phyloP scores from a whole-genome alignment of 1,140 invertebrate species.

The Drosophila hydei region DNA sequence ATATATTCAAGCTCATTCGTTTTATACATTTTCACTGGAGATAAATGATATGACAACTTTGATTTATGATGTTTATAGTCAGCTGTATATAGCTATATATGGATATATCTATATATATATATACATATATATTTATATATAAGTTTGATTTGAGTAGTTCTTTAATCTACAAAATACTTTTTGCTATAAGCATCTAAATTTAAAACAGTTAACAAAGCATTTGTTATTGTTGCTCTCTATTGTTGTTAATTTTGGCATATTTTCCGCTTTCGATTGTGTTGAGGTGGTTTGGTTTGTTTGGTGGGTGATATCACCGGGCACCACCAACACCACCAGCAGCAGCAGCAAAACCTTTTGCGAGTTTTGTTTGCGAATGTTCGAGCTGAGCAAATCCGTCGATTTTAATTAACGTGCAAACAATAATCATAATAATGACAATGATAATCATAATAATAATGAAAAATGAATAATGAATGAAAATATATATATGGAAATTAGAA shows the following conservation, averaged over 20 bases:
- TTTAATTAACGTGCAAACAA: slow-evolving; percentile 1
- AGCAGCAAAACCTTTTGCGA: slow-evolving; percentile 2
- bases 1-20: too few relatives aligned
- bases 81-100: not conserved
- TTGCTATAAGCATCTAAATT: slow-evolving; percentile 54
- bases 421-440: too few relatives aligned
- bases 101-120: not conserved
- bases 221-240: slow-evolving; percentile 35
- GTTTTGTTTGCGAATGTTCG: slow-evolving; percentile 52
- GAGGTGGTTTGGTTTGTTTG: slow-evolving; percentile 12
- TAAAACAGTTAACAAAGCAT: slow-evolving; percentile 64
- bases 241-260: slow-evolving; percentile 73
- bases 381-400: not conserved
- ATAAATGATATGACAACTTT: not conserved
- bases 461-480: not conserved
- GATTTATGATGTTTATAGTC: slow-evolving; percentile 1
- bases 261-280: slow-evolving; percentile 57
- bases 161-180: slow-evolving; percentile 1
- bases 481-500: not conserved
- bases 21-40: too few relatives aligned
- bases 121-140: not conserved
- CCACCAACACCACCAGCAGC: slow-evolving; percentile 1
- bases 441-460: too few relatives aligned
- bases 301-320: slow-evolving; percentile 69
- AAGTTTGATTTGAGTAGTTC: not conserved